Base-by-base conservation (phyloP, 1,140 invertebrate genomes). In the Drosophila eugracilis region DNA sequence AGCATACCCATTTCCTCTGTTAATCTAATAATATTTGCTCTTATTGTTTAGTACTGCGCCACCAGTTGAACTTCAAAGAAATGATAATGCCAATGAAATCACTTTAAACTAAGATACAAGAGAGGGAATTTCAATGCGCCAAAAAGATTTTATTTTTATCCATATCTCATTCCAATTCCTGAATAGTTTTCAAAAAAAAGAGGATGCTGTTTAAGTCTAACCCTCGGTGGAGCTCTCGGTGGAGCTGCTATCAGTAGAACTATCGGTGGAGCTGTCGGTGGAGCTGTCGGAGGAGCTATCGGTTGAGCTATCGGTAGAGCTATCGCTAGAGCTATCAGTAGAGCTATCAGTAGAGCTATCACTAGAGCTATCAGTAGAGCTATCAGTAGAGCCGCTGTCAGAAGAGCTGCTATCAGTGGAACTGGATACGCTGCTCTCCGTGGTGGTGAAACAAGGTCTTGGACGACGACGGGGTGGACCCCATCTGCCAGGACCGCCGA, bases 71-170 rank as follows among this genome's bases (percentile, higher is more conserved):
- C n/a, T n/a, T n/a, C n/a, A n/a, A n/a, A n/a, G n/a, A n/a, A n/a
- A n/a, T n/a, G n/a, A n/a, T n/a, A n/a, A n/a, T n/a, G n/a, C n/a
- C n/a, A n/a, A n/a, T n/a, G n/a, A n/a, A n/a, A 26, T 26, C 5
- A 26, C 26, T 26, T 28, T 28, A 28, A 6, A 28, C 26, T 0
- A 14, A n/a, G 14, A 5, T 30, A 12, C 10, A 12, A 12, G 30
- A 32, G 5, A 4, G 10, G 10, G 0, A 5, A 3, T 21, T 5
- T 3, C 17, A 59, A 57, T 60, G 50, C 57, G 34, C 57, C 22
- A 39, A 17, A 28, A n/a, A 10, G n/a, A 28, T 62, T 63, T 62
- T 47, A 34, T 17, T 63, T 34, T 26, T 21, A 10, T 58, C 15
- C 5, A 15, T 15, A 34, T 53, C 3, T 2, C 5, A 15, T 42